Evolutionary conservation across 2,113 vertebrate species (phyloP).

Genomic region (Sinocyclocheilus maitianheensis): DNA sequence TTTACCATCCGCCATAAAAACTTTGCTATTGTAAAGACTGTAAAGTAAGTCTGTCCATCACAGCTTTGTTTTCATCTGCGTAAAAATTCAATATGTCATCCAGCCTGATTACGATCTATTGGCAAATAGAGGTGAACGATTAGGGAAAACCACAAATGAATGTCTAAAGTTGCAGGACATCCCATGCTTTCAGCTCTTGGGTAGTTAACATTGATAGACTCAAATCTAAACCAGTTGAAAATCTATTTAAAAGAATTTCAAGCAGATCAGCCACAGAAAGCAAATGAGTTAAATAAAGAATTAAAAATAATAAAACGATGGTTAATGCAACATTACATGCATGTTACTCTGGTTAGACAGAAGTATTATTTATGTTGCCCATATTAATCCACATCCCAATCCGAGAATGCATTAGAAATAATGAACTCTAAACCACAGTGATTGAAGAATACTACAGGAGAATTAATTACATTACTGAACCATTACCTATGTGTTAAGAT

Average conservation of each 20-base stretch:
- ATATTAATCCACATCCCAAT: not conserved
- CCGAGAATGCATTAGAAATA: not conserved
- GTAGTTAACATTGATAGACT: not conserved
- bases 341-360: not conserved
- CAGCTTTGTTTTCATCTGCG: not conserved
- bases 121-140: not conserved
- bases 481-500: not conserved
- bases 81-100: too few relatives aligned
- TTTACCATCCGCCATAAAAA: not conserved
- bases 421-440: conserved; percentile 27
- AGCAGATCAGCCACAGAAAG: not conserved
- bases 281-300: not conserved
- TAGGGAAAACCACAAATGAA: not conserved
- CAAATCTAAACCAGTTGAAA: not conserved
- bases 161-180: not conserved
- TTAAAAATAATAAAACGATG: not conserved
- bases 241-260: not conserved
- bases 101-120: not conserved
- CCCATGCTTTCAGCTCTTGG: not conserved
- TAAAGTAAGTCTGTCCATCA: not conserved
- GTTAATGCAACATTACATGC: not conserved
- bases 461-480: not conserved
- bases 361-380: not conserved
- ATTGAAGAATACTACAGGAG: not conserved
- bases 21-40: not conserved